A percentile compares a stretch with the other conserved stretches of the same genome.
Conservation (phyloP, 53 echinoderm and acorn worm genomes). For the Pentamera pediparva region DNA sequence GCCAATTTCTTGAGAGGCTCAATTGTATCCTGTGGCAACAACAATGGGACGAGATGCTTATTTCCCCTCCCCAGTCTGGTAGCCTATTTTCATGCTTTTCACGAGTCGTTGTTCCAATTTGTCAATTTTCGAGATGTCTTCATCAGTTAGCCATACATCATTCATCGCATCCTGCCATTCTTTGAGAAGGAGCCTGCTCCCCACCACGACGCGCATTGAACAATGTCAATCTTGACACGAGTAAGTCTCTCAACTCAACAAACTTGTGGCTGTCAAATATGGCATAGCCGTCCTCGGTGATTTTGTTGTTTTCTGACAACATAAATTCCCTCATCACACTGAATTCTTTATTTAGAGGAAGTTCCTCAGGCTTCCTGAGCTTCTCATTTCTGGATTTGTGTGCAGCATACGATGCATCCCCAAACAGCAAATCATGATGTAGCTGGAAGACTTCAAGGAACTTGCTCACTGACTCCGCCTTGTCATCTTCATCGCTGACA, state of each 20-base stretch:
- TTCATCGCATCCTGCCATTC: conserved; percentile 34
- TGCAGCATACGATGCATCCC: conserved; percentile 57
- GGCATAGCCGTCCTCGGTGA: conserved; percentile 15
- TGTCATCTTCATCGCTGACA: conserved; percentile 38
- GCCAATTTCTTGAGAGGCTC: conserved; percentile 30
- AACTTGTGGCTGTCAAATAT: conserved; percentile 37
- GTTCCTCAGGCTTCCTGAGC: conserved; percentile 43
- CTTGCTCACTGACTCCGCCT: conserved; percentile 49
- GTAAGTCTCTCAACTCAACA: conserved; percentile 35
- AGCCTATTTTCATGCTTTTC: conserved; percentile 43
- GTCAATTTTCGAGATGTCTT: conserved; percentile 10
- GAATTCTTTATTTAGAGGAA: conserved; percentile 59
- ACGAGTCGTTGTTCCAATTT: conserved; percentile 24
- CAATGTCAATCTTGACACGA: conserved; percentile 44
- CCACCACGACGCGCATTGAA: conserved; percentile 61
- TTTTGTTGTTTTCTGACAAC: background rate
- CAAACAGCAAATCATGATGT: conserved; percentile 45
- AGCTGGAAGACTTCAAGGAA: conserved; percentile 53
- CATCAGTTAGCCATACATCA: conserved; percentile 22
- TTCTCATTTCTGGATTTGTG: conserved; percentile 38
- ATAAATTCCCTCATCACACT: conserved; percentile 42
- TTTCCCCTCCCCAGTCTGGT: conserved; percentile 65
- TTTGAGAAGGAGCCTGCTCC: conserved; percentile 19
- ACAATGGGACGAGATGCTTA: conserved; percentile 50
- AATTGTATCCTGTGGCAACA: conserved; percentile 49